Base-by-base conservation (phyloP, 2,888 invertebrate species). In the Nycteola revayana region DNA sequence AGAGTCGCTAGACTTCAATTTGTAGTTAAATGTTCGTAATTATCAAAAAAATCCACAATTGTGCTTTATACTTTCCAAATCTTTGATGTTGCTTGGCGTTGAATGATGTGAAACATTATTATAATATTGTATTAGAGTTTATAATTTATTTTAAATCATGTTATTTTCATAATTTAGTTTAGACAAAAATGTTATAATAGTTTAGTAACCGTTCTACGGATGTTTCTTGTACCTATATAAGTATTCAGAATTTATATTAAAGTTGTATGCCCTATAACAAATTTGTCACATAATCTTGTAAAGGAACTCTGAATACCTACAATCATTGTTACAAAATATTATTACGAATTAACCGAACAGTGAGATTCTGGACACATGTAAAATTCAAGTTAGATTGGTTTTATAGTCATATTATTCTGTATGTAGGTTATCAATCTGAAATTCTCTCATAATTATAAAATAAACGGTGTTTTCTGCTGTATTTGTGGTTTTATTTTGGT, bases 391-490 rank as follows among this genome's bases (percentile, higher is more conserved):
- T 88, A 88, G 87, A 84, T 86, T 87, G 82, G 77, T 87, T 88
- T 85, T 85, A 84, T 86, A 88, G 83, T 82, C 75, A 82, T 86
- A 89, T 69, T 70, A 69, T 85, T 89, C 86, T 83, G 85, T 89
- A 88, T 63, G 89, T 89, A 89, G 88, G 86, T 87, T 89, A 87
- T 85, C 86, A 83, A 89, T 89, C 88, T 88, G 89, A 88, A 86
- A 85, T 89, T 89, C 87, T 89, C 89, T 89, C 85, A 88, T 89
- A 89, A 89, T 87, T 87, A 88, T 89, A 85, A 89, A 89, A 89
- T 90, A 89, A 89, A 90, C 89, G 87, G 89, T 90, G 89, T 90
- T 90, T 89, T 89, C 89, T 89, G 89, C 89, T 88, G 88, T 87
- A 81, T 41, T 24, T 44, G 37, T 44, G 36, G 49, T 67, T 66